These are phyloP conservation scores for Cybosia mesomella DNA, from an alignment of 2,888 invertebrate genomes.

Conservation along the genomic window DNA sequence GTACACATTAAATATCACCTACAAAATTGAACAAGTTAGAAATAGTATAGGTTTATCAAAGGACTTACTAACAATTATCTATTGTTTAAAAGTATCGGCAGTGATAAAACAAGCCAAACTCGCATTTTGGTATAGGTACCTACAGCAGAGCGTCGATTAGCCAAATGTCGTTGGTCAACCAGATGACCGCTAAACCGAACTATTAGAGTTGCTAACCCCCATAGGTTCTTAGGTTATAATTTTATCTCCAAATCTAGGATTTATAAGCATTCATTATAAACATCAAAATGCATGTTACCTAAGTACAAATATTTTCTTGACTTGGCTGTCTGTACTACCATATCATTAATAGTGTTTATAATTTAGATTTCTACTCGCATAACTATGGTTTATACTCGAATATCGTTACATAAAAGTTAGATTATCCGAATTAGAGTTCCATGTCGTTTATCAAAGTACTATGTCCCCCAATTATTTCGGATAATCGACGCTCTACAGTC, in stretches of 20 bases:
- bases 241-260: neutral
- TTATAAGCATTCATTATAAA: neutral
- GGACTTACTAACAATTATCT: slow-evolving; percentile 75
- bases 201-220: neutral
- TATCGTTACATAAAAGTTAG: neutral
- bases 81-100: slow-evolving; percentile 81
- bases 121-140: slow-evolving; percentile 56
- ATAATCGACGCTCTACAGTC: slow-evolving; percentile 6
- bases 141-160: neutral
- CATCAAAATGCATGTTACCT: neutral
- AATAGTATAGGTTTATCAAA: slow-evolving; percentile 84
- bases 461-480: slow-evolving; percentile 1
- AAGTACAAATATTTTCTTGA: slow-evolving; percentile 2
- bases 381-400: neutral
- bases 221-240: neutral
- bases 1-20: slow-evolving; percentile 84
- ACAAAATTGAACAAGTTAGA: slow-evolving; percentile 87
- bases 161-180: neutral
- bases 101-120: slow-evolving; percentile 82
- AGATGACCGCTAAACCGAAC: neutral
- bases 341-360: no score
- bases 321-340: neutral
- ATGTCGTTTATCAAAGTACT: neutral
- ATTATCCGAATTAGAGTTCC: slow-evolving; percentile 4
- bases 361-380: neutral